Evolutionary conservation across 2,113 vertebrate species (phyloP), one percentile per base, ranked within the genome.

Genomic region (Balaenoptera acutorostrata): DNA sequence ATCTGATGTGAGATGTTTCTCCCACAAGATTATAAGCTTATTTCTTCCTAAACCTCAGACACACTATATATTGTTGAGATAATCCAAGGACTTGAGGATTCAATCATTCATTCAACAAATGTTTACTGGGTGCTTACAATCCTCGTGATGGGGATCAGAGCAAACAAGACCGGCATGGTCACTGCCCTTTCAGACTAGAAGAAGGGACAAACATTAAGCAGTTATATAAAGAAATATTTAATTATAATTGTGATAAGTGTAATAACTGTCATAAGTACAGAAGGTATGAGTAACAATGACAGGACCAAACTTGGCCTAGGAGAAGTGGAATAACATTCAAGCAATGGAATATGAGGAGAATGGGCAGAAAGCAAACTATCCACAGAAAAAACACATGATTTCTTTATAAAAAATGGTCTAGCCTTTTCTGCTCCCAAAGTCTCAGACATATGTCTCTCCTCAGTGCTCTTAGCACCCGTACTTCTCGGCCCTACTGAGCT

Each of bases 181-280:
- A 68, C 75, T 68, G 23, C 6, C 46, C 31, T 80, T 74, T 74
- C 5, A 81, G 69, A 78, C n/a, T 27, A 88, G 36, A 15, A 66
- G 31, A 93, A 90, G 64, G 33, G 72, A 94, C 44, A 95, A 82
- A 86, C n/a, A 90, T 31, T 78, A 78, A 84, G 49, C 68, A 90
- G 68, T 86, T 69, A 57, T 41, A n/a, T 57, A 88, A 64, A 92
- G 9, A 91, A 68, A 78, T 82, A 91, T 41, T 88, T 82, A 80
- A 91, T 41, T 72, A 8, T 41, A 90, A 90, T 41, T 82, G 46
- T 71, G 52, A 3, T 55, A 94, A 52, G 10, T 69, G 31, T 63
- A 57, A 21, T 78, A 96, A 78, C 23, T 59, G 12, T 87, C 36
- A 0, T 44, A 85, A 82, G 17, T 63, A 33, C 36, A 93, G 46